Conservation (phyloP, 2,797 vertebrate species). For the Iguana delicatissima region DNA sequence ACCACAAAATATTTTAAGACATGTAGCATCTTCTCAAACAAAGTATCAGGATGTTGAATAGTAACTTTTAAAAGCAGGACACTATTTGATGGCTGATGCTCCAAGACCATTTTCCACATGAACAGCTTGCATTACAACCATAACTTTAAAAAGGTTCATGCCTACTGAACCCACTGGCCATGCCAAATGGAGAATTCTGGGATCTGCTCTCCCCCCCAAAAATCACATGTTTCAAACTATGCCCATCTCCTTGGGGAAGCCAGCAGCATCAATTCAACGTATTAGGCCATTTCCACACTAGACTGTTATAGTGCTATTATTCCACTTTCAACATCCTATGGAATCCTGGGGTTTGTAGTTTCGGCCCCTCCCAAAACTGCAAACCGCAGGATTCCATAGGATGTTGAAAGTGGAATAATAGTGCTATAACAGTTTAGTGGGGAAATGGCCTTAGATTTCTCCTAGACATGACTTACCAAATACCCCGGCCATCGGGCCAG, state of each 20-base stretch:
- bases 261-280: not conserved
- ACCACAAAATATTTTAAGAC: not conserved
- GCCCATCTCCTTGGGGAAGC: not conserved
- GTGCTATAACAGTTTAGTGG: no score
- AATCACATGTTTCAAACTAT: no score
- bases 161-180: not conserved
- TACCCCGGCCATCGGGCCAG: slow-evolving; percentile 95
- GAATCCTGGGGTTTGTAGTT: no score
- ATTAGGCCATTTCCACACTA: no score
- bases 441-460: not conserved
- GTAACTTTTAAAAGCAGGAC: not conserved
- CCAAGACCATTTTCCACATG: not conserved
- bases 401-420: no score
- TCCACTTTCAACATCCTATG: no score
- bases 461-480: slow-evolving; percentile 85
- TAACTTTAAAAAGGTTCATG: not conserved
- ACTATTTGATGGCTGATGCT: no score
- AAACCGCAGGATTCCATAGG: no score
- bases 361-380: no score
- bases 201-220: no score
- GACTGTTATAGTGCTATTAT: no score
- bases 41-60: not conserved
- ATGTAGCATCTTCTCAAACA: not conserved
- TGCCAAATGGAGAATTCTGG: no score
- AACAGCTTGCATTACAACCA: not conserved